These are phyloP conservation scores for Excalfactoria chinensis DNA, from an alignment of 2,113 vertebrate species.

Conservation along the genomic window DNA sequence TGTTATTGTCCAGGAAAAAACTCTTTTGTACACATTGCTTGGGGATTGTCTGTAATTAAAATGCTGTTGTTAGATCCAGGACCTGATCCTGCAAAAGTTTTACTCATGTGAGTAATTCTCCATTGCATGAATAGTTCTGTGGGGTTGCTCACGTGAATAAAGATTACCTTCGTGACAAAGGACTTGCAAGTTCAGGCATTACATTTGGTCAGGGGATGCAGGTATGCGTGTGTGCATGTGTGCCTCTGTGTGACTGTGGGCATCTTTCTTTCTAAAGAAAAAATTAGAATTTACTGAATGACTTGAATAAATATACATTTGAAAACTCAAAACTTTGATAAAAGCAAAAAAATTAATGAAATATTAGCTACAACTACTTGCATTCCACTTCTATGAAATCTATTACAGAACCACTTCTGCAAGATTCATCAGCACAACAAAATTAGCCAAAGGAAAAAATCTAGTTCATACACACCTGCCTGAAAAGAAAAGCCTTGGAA, in stretches of 20 bases:
- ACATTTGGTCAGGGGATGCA: not conserved
- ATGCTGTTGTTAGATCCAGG: constrained; percentile 78
- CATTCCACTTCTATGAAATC: not conserved
- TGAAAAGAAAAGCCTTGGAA: not conserved
- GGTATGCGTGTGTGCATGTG: not conserved
- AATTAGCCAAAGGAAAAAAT: not conserved
- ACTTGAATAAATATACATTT: not conserved
- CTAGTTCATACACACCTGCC: rapidly evolving
- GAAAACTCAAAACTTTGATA: not conserved
- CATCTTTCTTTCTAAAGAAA: not conserved
- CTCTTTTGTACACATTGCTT: constrained; percentile 83
- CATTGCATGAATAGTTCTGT: constrained; percentile 56
- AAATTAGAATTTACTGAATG: not conserved
- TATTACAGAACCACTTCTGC: not conserved
- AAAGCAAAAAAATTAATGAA: not conserved
- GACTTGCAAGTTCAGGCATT: constrained; percentile 50
- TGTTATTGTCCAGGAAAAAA: constrained; percentile 81
- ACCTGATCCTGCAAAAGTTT: constrained; percentile 70
- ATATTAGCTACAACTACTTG: not conserved
- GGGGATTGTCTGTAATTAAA: constrained; percentile 87
- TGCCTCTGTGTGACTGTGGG: not conserved
- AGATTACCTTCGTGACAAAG: constrained; percentile 49
- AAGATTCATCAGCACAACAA: not conserved
- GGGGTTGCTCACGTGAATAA: constrained; percentile 55
- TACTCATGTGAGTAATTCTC: constrained; percentile 62